Evolutionary conservation across 1,140 invertebrate species (phyloP), one percentile per base, ranked within the genome.

Genomic region (Drosophila nannoptera): DNA sequence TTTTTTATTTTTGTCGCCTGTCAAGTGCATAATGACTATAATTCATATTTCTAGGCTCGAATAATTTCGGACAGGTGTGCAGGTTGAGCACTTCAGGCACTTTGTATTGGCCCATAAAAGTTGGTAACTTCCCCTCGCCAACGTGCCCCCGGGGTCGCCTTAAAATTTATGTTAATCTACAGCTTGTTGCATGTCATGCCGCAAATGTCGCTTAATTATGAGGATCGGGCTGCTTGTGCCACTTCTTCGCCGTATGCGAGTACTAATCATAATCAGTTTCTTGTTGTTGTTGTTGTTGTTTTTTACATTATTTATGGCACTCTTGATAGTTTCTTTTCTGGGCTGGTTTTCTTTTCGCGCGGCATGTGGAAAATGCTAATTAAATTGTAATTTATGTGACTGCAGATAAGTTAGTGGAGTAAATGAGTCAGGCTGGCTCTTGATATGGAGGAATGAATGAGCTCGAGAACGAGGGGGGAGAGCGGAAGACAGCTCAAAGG

Each of bases 141-240:
- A 7, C 12, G 52, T 45, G n/a, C 58, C 52, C 36, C 46, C 68
- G 56, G 52, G 38, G 7, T 49, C 52, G 53, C 73, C 66, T 69
- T 63, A 45, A 80, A 84, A 84, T 80, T 84, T 84, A 83, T 83
- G 78, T 80, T 84, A 84, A 84, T 84, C 76, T 77, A 53, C 42
- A 55, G 54, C 73, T 77, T 84, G 81, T 86, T 84, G 81, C 77
- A 86, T 75, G 81, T 86, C 81, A 80, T 80, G 81, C 77, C 67
- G 63, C 77, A 86, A 86, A 86, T 80, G 81, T 86, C 81, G 77
- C 81, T 86, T 86, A 86, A 86, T 86, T 86, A 86, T 80, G 76
- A 74, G 60, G 69, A 69, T 75, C 77, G 63, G 32, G 31, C 36
- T 38, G 42, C 40, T 32, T 53, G 46, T 58, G 53, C 40, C 49